phyloP scores from a whole-genome alignment of 1,140 invertebrate genomes.

The Anastatus disparis region DNA sequence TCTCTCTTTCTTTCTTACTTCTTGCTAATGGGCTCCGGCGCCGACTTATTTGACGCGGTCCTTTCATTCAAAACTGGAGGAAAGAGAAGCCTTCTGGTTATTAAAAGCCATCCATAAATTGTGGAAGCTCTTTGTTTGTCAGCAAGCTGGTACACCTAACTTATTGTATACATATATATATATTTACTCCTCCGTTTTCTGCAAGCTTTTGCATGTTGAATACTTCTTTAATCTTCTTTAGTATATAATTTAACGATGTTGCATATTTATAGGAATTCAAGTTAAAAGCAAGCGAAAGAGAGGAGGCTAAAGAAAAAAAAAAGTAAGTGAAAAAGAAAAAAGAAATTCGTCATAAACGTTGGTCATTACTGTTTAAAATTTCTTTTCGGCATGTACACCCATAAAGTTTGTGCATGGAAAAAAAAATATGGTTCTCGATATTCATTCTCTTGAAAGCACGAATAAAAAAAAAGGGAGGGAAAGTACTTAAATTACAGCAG shows the following conservation, averaged over 20 bases:
- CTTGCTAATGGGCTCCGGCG: background rate
- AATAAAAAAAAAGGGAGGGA: no score
- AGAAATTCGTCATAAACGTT: background rate
- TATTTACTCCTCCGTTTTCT: no score
- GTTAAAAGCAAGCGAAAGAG: background rate
- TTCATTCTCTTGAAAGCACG: no score
- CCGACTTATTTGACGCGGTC: conserved; percentile 14
- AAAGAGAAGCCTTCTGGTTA: conserved; percentile 5
- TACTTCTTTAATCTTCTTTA: conserved; percentile 1
- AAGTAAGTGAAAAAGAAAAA: background rate
- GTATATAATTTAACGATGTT: no score
- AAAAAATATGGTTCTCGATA: no score
- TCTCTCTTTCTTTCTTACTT: background rate
- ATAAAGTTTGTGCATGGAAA: no score
- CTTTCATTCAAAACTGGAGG: background rate
- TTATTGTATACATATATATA: background rate
- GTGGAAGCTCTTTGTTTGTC: conserved; percentile 13
- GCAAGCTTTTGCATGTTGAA: background rate
- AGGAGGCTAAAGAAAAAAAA: background rate
- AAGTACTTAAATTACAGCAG: no score
- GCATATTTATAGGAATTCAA: background rate
- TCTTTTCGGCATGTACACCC: no score
- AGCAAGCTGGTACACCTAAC: background rate
- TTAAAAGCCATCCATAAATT: conserved; percentile 28
- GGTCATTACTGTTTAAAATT: background rate